Evolutionary conservation across 2,797 vertebrate species (phyloP).

Genomic region (Syngnathus acus): DNA sequence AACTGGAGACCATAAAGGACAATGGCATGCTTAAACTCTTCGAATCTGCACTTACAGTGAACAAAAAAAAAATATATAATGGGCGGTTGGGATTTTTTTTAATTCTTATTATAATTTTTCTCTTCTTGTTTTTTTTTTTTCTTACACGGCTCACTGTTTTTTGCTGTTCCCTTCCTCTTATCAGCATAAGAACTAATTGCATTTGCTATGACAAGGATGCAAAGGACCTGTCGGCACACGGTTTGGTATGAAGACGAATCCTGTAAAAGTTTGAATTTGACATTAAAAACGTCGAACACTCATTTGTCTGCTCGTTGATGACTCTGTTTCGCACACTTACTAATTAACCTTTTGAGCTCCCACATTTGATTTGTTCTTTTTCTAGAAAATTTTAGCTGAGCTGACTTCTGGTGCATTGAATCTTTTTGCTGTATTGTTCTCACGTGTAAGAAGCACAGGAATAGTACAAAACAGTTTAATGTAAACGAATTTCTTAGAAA

Average conservation of each 20-base stretch:
- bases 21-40: slow-evolving; percentile 76
- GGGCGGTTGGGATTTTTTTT: slow-evolving; percentile 18
- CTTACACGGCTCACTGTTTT: slow-evolving; percentile 51
- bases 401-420: too few relatives aligned
- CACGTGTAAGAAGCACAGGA: too few relatives aligned
- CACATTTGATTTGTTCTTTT: background rate
- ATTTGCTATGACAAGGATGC: slow-evolving; percentile 64
- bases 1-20: slow-evolving; percentile 64
- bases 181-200: slow-evolving; percentile 68
- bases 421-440: too few relatives aligned
- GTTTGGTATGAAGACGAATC: slow-evolving; percentile 72
- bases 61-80: slow-evolving; percentile 40
- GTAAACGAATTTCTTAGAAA: too few relatives aligned
- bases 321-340: background rate
- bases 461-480: too few relatives aligned
- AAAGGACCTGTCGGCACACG: slow-evolving; percentile 52
- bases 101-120: slow-evolving; percentile 42
- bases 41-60: slow-evolving; percentile 68
- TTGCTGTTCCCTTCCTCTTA: slow-evolving; percentile 56
- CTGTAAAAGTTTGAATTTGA: slow-evolving; percentile 75
- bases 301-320: slow-evolving; percentile 19
- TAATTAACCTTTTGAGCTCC: background rate
- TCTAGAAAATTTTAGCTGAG: too few relatives aligned
- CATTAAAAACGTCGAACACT: slow-evolving; percentile 74
- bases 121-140: slow-evolving; percentile 54